Conservation (phyloP, 2,113 vertebrate genomes). For the Solenodon paradoxus region DNA sequence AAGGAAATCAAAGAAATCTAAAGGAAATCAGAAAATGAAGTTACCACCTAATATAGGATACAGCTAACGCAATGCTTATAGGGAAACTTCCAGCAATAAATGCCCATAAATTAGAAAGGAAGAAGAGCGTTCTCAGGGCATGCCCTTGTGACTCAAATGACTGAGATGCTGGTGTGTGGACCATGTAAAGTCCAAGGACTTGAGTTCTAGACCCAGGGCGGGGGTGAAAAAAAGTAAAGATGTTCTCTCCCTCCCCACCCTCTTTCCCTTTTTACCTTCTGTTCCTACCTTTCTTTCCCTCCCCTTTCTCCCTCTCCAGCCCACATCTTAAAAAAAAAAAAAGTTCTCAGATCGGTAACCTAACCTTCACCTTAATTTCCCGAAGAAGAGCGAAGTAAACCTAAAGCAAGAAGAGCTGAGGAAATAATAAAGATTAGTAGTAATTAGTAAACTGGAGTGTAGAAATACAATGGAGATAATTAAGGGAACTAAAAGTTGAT, state of each 20-base stretch:
- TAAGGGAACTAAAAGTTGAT: not conserved
- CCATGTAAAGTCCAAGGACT: no score
- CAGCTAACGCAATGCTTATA: not conserved
- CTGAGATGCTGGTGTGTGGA: no score
- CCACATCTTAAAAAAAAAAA: not conserved
- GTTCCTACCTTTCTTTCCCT: no score
- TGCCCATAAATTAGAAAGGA: no score
- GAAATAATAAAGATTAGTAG: constrained; percentile 2
- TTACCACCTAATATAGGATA: not conserved
- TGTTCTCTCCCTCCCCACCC: no score
- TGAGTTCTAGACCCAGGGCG: no score
- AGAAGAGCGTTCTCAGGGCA: no score
- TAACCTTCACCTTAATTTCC: not conserved
- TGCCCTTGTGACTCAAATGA: no score
- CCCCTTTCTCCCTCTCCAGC: no score
- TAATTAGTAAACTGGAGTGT: not conserved
- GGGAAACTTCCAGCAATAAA: not conserved
- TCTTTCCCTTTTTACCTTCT: no score
- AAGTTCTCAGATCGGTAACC: not conserved
- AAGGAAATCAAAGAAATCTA: no score
- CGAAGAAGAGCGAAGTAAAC: not conserved
- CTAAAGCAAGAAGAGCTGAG: not conserved
- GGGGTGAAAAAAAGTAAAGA: no score
- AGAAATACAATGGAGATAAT: not conserved
- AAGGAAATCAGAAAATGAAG: not conserved